Base-by-base conservation (phyloP, 2,113 vertebrate genomes). In the Columbina picui region DNA sequence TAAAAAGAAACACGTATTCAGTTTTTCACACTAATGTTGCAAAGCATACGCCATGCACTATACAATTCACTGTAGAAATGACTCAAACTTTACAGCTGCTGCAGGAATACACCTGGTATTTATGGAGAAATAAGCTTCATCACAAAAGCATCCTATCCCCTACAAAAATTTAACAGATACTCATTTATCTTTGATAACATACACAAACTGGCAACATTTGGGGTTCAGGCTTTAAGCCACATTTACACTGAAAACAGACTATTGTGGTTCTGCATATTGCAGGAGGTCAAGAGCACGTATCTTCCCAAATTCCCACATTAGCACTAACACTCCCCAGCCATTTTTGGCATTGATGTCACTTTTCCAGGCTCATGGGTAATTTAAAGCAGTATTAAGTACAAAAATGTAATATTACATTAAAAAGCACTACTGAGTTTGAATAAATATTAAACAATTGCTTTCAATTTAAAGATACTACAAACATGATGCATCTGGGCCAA, bases 41-140 rank as follows among this genome's bases (percentile, higher is more conserved):
- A 74, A 81, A 94, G 52, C 9, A 0, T 57, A 80, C 61, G 60
- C 78, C 84, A 77, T 2, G 14, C 83, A 59, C 38, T 67, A 73
- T 67, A 73, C 39, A 95, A 77, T 65, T 83, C 47, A 41, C 78
- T 0, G 34, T 89, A 96, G 84, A 68, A 81, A 84, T 70, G 87
- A 90, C 89, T 94, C 93, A 83, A 91, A 41, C 63, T 11, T 27
- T 23, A 14, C 75, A 92, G 92, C 49, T 85, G 70, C 94, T 74
- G 43, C 73, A 80, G 52, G n/a, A 59, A n/a, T 23, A 61, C 60
- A 94, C 69, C 45, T 91, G 57, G 14, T 86, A 78, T 63, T 88
- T 67, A 91, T 32, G 34, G 69, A 93, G 50, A 93, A 81, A 89
- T 18, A 69, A 75, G 30, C 70, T 56, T 61, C 25, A 65, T 10